A percentile compares a stretch with the other conserved stretches of the same genome.
Evolutionary conservation across 2,888 invertebrate species (phyloP).

Genomic region (Agonum fuliginosum): DNA sequence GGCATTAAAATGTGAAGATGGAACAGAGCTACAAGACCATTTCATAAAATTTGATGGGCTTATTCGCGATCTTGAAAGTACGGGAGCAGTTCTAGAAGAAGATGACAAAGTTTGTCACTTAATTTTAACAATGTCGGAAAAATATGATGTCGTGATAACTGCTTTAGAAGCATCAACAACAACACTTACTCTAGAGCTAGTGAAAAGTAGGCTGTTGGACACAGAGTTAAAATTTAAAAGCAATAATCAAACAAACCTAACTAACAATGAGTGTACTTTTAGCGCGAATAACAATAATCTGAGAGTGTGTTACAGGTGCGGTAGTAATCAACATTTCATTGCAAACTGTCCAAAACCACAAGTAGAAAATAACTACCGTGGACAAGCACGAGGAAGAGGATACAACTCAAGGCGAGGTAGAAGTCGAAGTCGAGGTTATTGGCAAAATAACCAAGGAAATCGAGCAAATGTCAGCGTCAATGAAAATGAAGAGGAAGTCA

Average conservation of each 20-base stretch:
- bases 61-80: constrained; percentile 4
- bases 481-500: too few species aligned
- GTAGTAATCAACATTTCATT: too few species aligned
- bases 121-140: constrained; percentile 61
- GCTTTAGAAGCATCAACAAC: constrained; percentile 62
- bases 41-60: constrained; percentile 45
- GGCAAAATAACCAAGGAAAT: too few species aligned
- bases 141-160: constrained; percentile 64
- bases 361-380: too few species aligned
- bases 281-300: too few species aligned
- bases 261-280: background rate
- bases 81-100: constrained; percentile 61
- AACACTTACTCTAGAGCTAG: constrained; percentile 43
- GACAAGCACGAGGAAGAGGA: too few species aligned
- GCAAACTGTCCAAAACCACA: too few species aligned
- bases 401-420: too few species aligned
- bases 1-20: constrained; percentile 61
- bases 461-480: too few species aligned
- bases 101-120: constrained; percentile 64
- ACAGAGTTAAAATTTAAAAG: constrained; percentile 9
- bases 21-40: constrained; percentile 54
- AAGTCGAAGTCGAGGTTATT: too few species aligned
- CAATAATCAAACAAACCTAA: constrained; percentile 2
- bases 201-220: constrained; percentile 6
- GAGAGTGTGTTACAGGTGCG: too few species aligned